phyloP scores from a whole-genome alignment of 1,140 invertebrate species.

The Mamestra configurata region DNA sequence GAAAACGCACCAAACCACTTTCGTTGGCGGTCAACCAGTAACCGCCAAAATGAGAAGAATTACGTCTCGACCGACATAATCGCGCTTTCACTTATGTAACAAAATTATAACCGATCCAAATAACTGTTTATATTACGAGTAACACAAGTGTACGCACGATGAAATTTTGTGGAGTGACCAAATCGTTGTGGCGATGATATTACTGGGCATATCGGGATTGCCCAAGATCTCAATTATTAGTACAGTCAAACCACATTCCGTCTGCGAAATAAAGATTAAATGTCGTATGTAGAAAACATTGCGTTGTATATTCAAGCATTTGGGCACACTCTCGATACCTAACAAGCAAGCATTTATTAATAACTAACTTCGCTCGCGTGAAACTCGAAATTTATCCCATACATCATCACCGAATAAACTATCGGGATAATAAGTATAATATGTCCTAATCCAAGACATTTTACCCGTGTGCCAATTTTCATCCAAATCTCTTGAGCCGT shows the following conservation, averaged over 20 bases:
- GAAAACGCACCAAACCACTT: slow-evolving; percentile 60
- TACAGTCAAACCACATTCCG: neutral
- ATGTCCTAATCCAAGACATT: too few relatives aligned
- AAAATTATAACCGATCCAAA: slow-evolving; percentile 52
- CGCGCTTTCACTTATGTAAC: slow-evolving; percentile 70
- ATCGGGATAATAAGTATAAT: too few relatives aligned
- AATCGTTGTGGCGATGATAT: neutral
- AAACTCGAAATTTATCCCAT: too few relatives aligned
- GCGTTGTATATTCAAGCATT: too few relatives aligned
- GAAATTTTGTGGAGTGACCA: neutral
- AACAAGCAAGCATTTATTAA: too few relatives aligned
- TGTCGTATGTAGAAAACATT: too few relatives aligned
- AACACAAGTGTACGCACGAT: neutral
- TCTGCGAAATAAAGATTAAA: neutral
- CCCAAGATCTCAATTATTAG: neutral
- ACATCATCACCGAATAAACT: too few relatives aligned
- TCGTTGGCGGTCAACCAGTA: slow-evolving; percentile 72
- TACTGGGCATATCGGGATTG: too few relatives aligned
- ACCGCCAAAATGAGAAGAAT: slow-evolving; percentile 55
- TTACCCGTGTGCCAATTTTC: too few relatives aligned
- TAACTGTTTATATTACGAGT: neutral
- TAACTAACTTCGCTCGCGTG: too few relatives aligned
- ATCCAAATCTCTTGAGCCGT: too few relatives aligned
- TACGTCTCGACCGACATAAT: slow-evolving; percentile 54
- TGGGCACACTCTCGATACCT: too few relatives aligned